Percentiles rank a stretch among this genome's conserved stretches.
These are phyloP conservation scores for Dendrocopos noguchii DNA, from an alignment of 2,113 vertebrate genomes.

Conservation along the genomic window DNA sequence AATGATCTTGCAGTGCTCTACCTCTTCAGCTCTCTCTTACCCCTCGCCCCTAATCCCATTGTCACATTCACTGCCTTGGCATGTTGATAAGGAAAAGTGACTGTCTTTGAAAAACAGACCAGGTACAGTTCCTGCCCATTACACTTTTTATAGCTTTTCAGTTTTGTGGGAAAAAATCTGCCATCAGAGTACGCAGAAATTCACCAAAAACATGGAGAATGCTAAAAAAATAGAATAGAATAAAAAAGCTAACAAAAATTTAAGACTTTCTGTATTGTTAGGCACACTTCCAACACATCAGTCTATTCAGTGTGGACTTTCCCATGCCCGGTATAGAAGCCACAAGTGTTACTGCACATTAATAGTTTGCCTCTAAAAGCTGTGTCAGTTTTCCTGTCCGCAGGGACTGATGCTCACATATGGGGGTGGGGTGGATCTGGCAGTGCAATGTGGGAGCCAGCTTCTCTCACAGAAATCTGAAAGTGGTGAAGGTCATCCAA, in stretches of 20 bases:
- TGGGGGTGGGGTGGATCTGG: conserved; percentile 31
- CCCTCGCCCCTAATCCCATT: background rate
- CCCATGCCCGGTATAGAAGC: conserved; percentile 55
- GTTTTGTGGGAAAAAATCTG: conserved; percentile 22
- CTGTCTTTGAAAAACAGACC: background rate
- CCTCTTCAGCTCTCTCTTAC: background rate
- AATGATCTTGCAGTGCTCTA: background rate
- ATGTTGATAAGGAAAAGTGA: background rate
- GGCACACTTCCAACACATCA: conserved; percentile 48
- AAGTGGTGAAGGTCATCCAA: conserved; percentile 44
- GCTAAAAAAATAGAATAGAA: background rate
- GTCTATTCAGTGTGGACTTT: conserved; percentile 30
- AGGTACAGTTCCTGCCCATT: background rate
- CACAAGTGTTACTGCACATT: conserved; percentile 53
- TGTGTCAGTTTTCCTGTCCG: conserved; percentile 2
- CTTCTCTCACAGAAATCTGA: background rate
- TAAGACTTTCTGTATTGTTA: conserved; percentile 52
- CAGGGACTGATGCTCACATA: conserved; percentile 38
- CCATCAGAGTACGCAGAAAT: background rate
- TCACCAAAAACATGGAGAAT: conserved; percentile 16
- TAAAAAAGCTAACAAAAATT: background rate
- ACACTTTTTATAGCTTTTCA: background rate
- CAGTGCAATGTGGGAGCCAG: conserved; percentile 31
- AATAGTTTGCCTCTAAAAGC: conserved; percentile 30
- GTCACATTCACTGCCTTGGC: background rate